A percentile compares a stretch with the other conserved stretches of the same genome.
phyloP scores from a whole-genome alignment of 2,113 vertebrate genomes.

The Nothocercus julius region DNA sequence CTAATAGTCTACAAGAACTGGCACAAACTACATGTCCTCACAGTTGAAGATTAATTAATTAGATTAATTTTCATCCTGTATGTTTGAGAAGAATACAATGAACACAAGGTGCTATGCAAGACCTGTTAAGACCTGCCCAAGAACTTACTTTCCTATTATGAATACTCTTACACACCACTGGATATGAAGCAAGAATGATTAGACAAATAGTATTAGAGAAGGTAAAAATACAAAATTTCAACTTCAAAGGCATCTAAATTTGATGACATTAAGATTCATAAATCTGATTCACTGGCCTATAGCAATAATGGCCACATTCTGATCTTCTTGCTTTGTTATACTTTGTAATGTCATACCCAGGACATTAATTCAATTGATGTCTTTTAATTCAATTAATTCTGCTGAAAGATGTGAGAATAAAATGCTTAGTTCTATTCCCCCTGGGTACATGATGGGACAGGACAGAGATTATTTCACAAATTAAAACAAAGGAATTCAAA shows the following conservation, averaged over 20 bases:
- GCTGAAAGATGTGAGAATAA: not conserved
- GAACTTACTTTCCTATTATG: not conserved
- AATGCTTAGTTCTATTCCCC: not conserved
- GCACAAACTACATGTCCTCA: not conserved
- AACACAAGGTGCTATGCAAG: not conserved
- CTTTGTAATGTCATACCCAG: not conserved
- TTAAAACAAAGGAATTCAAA: not conserved
- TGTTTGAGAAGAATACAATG: not conserved
- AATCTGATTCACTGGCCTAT: not conserved
- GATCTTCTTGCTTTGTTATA: not conserved
- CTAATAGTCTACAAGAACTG: not conserved
- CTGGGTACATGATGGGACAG: not conserved
- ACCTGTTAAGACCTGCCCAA: not conserved
- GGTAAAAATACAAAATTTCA: not conserved
- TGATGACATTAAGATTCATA: not conserved
- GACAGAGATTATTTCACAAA: not conserved
- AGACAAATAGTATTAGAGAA: not conserved
- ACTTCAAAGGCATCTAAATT: not conserved
- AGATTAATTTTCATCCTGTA: not conserved
- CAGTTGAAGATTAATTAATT: not conserved
- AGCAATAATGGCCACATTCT: not conserved
- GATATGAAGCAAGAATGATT: not conserved
- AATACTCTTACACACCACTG: fast-evolving
- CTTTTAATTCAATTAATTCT: not conserved
- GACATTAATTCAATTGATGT: not conserved